Evolutionary conservation across 1,140 invertebrate genomes (phyloP).

Genomic region (Drosophila athabasca): DNA sequence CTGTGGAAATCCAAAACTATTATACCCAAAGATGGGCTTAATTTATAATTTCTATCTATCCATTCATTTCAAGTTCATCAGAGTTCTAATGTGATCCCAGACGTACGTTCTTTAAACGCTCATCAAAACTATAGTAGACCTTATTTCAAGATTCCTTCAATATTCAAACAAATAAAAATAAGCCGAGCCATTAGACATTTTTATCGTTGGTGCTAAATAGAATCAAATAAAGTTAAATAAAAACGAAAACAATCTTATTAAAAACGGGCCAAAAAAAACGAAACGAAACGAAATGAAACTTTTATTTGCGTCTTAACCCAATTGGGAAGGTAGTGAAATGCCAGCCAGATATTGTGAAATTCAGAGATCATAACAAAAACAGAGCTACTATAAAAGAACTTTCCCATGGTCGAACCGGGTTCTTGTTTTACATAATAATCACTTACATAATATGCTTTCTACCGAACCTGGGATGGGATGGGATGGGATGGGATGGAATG

Average conservation of each 20-base stretch:
- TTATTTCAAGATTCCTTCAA: no score
- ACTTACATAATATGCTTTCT: constrained; percentile 62
- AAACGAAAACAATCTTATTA: background rate
- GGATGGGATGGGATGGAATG: constrained; percentile 13
- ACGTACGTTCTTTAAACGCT: no score
- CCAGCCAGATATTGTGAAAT: constrained; percentile 45
- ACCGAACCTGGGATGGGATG: constrained; percentile 25
- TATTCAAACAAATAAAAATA: no score
- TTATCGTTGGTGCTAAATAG: no score
- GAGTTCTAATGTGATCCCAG: no score
- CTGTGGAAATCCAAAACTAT: no score
- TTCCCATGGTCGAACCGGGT: constrained; percentile 25
- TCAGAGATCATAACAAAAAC: constrained; percentile 44
- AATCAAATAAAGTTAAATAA: no score
- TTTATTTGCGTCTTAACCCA: constrained; percentile 49
- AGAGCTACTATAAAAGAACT: constrained; percentile 31
- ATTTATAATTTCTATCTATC: no score
- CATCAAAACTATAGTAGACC: no score
- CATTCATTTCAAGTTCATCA: no score
- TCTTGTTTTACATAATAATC: constrained; percentile 53
- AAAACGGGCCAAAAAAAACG: constrained; percentile 23
- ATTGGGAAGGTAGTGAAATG: constrained; percentile 36
- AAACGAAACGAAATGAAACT: constrained; percentile 40
- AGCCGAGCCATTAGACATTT: no score
- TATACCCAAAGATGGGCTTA: no score